Percentiles rank a stretch among this genome's conserved stretches.
phyloP scores from a whole-genome alignment of 2,113 vertebrate species.

The Periophthalmodon schlosseri region DNA sequence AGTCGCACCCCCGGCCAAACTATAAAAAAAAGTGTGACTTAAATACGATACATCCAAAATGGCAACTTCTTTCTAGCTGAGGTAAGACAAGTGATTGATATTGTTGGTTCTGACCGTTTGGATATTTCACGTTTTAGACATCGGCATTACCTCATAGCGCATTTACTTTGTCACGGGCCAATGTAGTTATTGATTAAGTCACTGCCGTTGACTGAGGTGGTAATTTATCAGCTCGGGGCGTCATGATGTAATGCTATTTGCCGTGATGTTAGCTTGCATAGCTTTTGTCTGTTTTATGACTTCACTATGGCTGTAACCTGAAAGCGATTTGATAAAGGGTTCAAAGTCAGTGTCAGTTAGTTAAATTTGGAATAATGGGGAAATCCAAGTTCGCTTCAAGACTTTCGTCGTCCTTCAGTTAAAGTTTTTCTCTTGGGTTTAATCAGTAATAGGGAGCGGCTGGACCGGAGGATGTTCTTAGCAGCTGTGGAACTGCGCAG shows the following conservation, averaged over 20 bases:
- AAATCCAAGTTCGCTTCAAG: slow-evolving; percentile 4
- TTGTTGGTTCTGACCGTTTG: not conserved
- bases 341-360: slow-evolving; percentile 17
- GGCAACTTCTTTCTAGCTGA: not conserved
- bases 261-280: not conserved
- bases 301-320: slow-evolving; percentile 7
- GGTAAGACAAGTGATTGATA: not conserved
- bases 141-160: not conserved
- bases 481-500: not conserved
- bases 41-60: too few relatives aligned
- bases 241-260: not conserved
- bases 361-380: slow-evolving; percentile 9
- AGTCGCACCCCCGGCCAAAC: too few relatives aligned
- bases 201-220: not conserved
- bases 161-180: not conserved
- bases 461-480: not conserved
- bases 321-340: slow-evolving; percentile 23
- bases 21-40: too few relatives aligned
- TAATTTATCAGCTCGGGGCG: not conserved
- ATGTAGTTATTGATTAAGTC: not conserved
- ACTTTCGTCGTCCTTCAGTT: too few relatives aligned
- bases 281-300: slow-evolving; percentile 1
- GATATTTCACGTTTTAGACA: not conserved
- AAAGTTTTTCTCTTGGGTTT: slow-evolving; percentile 7
- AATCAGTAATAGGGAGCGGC: slow-evolving; percentile 39